phyloP scores from a whole-genome alignment of 2,797 vertebrate genomes.

The Novumbra hubbsi region DNA sequence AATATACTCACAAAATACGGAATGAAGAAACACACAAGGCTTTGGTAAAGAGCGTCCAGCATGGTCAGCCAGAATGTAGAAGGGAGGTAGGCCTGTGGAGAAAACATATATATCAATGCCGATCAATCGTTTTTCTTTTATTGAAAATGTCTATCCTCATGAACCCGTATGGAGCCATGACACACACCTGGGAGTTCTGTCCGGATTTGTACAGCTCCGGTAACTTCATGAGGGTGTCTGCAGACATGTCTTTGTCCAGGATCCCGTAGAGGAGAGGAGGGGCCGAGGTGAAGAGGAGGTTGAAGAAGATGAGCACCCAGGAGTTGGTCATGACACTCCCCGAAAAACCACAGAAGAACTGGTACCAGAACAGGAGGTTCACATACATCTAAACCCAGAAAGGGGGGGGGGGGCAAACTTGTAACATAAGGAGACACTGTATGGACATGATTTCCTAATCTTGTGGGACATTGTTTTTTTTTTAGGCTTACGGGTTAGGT shows the following conservation, averaged over 20 bases:
- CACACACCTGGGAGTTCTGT: conserved; percentile 74
- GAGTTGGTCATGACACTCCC: conserved; percentile 92
- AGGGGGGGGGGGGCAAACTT: conserved; percentile 16
- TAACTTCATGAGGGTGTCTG: conserved; percentile 72
- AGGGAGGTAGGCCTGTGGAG: conserved; percentile 77
- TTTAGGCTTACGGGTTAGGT: no score
- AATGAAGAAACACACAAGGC: conserved; percentile 89
- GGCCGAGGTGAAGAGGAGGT: conserved; percentile 90
- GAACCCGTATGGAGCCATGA: not conserved
- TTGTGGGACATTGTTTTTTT: not conserved
- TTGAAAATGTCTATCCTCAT: not conserved
- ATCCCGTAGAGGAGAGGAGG: conserved; percentile 89
- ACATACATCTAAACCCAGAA: conserved; percentile 82
- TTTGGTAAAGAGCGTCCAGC: conserved; percentile 94
- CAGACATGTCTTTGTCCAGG: conserved; percentile 83
- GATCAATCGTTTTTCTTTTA: not conserved
- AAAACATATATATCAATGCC: not conserved
- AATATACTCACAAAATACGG: conserved; percentile 88
- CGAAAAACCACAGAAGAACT: conserved; percentile 96
- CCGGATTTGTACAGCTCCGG: conserved; percentile 82
- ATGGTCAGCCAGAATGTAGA: conserved; percentile 87
- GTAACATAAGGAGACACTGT: not conserved
- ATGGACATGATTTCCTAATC: not conserved
- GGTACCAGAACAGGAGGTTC: conserved; percentile 95
- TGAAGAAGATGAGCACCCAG: conserved; percentile 96